Conservation (phyloP, 2,113 vertebrate species). For the Ciconia boyciana region DNA sequence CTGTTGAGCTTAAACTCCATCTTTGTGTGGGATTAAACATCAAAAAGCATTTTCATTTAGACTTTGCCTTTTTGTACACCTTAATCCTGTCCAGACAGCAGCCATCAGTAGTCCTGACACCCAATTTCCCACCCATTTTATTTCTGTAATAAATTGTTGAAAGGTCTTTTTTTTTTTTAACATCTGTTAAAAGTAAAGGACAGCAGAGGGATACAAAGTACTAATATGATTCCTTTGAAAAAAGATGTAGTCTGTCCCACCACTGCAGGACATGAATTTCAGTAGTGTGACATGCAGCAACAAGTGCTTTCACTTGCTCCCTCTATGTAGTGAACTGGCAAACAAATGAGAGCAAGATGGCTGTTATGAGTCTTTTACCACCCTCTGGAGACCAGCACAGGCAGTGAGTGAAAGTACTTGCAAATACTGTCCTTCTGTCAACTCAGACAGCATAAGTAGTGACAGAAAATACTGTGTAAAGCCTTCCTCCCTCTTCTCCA, state of each 20-base stretch:
- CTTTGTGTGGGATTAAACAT: not conserved
- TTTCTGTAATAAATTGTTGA: not conserved
- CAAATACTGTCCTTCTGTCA: not conserved
- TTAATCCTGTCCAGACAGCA: slow-evolving; percentile 1
- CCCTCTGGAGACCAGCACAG: not conserved
- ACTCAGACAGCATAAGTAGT: not conserved
- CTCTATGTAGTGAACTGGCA: not conserved
- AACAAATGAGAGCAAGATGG: not conserved
- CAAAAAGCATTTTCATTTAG: slow-evolving; percentile 11
- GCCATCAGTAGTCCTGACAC: not conserved
- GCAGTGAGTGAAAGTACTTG: not conserved
- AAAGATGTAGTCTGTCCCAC: not conserved
- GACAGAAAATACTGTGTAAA: not conserved
- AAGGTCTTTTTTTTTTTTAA: not conserved
- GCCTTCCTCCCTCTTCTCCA: not conserved
- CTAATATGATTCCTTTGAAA: not conserved
- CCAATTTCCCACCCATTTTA: not conserved
- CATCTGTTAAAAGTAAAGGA: not conserved
- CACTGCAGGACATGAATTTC: not conserved
- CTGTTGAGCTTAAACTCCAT: not conserved
- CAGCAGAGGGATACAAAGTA: not conserved
- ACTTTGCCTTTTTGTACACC: not conserved
- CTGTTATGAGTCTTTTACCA: not conserved
- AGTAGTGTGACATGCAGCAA: not conserved
- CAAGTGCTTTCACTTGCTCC: not conserved